Conservation (phyloP, 2,797 vertebrate species). For the Selene dorsalis region DNA sequence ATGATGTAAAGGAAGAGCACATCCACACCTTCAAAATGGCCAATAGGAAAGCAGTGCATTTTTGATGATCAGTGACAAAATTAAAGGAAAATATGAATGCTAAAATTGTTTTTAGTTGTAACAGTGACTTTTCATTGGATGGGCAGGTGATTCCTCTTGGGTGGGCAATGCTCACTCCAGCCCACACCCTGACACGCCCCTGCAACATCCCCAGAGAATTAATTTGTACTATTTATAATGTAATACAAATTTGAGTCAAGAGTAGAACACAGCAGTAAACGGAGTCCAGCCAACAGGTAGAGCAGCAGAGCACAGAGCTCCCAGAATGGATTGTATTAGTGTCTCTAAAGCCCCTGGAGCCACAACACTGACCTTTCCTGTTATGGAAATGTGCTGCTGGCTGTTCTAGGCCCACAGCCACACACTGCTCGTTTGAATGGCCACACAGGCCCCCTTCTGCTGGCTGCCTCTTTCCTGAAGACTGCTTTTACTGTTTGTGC, state of each 20-base stretch:
- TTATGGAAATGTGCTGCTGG: constrained; percentile 78
- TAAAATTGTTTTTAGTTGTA: too few relatives aligned
- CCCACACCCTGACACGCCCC: too few relatives aligned
- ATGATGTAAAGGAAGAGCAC: too few relatives aligned
- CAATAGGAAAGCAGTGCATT: too few relatives aligned
- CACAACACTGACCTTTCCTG: constrained; percentile 81
- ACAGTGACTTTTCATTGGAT: too few relatives aligned
- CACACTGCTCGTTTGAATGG: constrained; percentile 66
- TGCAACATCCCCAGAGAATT: constrained; percentile 15
- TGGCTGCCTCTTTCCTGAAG: constrained; percentile 73
- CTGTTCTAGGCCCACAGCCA: constrained; percentile 69
- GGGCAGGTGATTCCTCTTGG: too few relatives aligned
- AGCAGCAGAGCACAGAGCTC: constrained; percentile 61
- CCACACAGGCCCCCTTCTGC: constrained; percentile 60
- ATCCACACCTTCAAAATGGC: too few relatives aligned
- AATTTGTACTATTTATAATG: constrained; percentile 40
- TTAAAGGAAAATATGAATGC: too few relatives aligned
- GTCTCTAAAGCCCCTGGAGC: constrained; percentile 65
- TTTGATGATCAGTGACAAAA: too few relatives aligned
- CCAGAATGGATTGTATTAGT: constrained; percentile 73
- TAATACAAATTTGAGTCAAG: constrained; percentile 1
- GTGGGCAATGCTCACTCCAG: too few relatives aligned
- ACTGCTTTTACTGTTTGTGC: constrained; percentile 57
- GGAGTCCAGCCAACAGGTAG: constrained; percentile 60
- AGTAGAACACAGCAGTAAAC: constrained; percentile 21